Evolutionary conservation across 2,113 vertebrate species (phyloP), one percentile per base, ranked within the genome.

Genomic region (Malurus cyaneus): DNA sequence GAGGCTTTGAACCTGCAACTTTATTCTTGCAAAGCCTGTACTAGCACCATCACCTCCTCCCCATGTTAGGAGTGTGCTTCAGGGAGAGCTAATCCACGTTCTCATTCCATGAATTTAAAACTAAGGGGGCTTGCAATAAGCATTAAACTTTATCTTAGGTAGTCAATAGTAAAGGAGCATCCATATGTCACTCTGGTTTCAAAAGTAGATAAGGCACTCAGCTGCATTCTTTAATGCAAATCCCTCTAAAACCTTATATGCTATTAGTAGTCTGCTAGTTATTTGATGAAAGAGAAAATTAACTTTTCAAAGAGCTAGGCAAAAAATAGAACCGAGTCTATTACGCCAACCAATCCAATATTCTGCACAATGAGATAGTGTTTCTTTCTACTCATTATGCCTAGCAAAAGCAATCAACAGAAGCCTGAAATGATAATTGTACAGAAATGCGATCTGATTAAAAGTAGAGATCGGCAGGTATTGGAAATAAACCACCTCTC

Each of bases 201-300:
- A 88, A 95, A 95, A 93, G 95, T 28, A 97, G 97, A 97, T 96
- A 96, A 97, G 86, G 86, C 90, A 95, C 80, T 96, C 86, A 76
- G 87, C 94, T 96, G 91, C 76, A 95, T 94, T 97, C 96, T 94
- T 96, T 96, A 97, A 97, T 95, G 88, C 93, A 97, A 96, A 96
- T 96, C 94, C 92, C 74, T 96, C 91, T 96, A 96, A 97, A 94
- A 96, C 94, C 94, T 94, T 95, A 96, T 97, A 93, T 92, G 93
- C 84, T 94, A 93, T 96, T 96, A 97, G 93, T 92, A 96, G 92
- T 93, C 86, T 92, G 92, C 81, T 94, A 92, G 94, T 95, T 97
- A 96, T 92, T 96, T 96, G 95, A 96, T 97, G 96, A 97, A 97
- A 97, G 94, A 96, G 93, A 97, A 97, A 96, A 97, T 97, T 97